A percentile compares a stretch with the other conserved stretches of the same genome.
These are phyloP conservation scores for Daboia siamensis DNA, from an alignment of 2,113 vertebrate species.

Conservation along the genomic window DNA sequence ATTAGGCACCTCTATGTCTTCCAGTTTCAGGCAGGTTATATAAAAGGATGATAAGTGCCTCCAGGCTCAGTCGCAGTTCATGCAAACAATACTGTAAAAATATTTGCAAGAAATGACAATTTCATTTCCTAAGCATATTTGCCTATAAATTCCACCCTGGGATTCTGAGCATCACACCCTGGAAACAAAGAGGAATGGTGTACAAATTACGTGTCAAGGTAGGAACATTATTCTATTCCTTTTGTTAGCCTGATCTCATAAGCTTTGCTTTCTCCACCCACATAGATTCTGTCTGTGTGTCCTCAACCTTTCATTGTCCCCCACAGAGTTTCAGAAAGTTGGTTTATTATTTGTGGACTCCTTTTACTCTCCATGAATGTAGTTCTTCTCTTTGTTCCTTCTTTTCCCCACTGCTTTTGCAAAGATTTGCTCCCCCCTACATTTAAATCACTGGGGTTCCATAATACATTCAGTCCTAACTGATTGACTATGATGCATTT, in stretches of 20 bases:
- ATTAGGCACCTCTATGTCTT: neutral
- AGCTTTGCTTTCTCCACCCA: neutral
- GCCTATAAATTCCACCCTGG: neutral
- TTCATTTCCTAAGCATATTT: neutral
- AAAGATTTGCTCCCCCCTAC: neutral
- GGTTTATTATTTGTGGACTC: neutral
- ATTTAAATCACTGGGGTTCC: neutral
- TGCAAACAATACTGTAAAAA: neutral
- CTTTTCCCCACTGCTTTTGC: accelerated
- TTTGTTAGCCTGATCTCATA: neutral
- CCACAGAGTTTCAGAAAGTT: neutral
- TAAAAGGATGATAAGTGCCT: constrained; percentile 25
- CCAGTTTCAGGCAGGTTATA: constrained; percentile 19
- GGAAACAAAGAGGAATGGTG: neutral
- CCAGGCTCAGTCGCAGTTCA: neutral
- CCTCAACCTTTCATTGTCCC: neutral
- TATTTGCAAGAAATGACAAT: neutral
- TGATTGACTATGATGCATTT: neutral
- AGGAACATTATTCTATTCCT: neutral
- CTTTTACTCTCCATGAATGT: neutral
- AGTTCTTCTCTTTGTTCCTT: neutral
- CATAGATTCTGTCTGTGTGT: neutral
- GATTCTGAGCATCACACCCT: neutral
- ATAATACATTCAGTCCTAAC: neutral
- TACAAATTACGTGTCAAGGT: neutral